A percentile compares a stretch with the other conserved stretches of the same genome.
These are phyloP conservation scores for Crematogaster levior DNA, from an alignment of 2,888 invertebrate species.

Conservation along the genomic window DNA sequence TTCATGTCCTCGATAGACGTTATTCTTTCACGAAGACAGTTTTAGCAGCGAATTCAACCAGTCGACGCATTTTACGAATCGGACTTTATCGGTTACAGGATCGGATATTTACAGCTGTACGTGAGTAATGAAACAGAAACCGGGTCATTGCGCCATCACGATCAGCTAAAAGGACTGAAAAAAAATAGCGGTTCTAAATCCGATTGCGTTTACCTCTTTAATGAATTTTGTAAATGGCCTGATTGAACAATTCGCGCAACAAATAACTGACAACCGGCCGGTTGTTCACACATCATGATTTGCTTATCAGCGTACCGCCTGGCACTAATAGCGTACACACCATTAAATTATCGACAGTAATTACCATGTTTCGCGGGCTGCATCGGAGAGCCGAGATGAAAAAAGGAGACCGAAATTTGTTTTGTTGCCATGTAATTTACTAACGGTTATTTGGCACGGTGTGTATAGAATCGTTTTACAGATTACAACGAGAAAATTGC, in stretches of 20 bases:
- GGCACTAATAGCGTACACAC: conserved; percentile 25
- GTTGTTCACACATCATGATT: conserved; percentile 42
- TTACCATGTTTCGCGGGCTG: conserved; percentile 20
- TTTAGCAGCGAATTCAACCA: conserved; percentile 4
- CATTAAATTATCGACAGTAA: conserved; percentile 49
- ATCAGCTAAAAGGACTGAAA: neutral
- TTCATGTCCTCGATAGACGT: neutral
- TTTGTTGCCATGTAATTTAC: neutral
- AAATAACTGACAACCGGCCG: conserved; percentile 21
- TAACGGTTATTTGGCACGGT: conserved; percentile 16
- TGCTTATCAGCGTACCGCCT: conserved; percentile 29
- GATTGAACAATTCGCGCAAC: conserved; percentile 21
- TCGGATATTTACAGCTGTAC: too few relatives aligned
- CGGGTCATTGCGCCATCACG: neutral
- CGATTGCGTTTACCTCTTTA: neutral
- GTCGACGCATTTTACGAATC: conserved; percentile 26
- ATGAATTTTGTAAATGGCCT: conserved; percentile 34
- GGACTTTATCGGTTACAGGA: conserved; percentile 39
- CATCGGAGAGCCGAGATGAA: neutral
- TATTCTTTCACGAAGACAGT: conserved; percentile 11
- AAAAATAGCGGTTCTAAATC: conserved; percentile 11
- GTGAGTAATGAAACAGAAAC: conserved; percentile 52
- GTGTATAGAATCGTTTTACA: neutral
- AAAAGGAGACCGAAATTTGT: conserved; percentile 23
- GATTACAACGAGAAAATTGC: neutral